A percentile compares a stretch with the other conserved stretches of the same genome.
These are phyloP conservation scores for Melanostoma scalare DNA, from an alignment of 2,888 invertebrate genomes.

Conservation along the genomic window DNA sequence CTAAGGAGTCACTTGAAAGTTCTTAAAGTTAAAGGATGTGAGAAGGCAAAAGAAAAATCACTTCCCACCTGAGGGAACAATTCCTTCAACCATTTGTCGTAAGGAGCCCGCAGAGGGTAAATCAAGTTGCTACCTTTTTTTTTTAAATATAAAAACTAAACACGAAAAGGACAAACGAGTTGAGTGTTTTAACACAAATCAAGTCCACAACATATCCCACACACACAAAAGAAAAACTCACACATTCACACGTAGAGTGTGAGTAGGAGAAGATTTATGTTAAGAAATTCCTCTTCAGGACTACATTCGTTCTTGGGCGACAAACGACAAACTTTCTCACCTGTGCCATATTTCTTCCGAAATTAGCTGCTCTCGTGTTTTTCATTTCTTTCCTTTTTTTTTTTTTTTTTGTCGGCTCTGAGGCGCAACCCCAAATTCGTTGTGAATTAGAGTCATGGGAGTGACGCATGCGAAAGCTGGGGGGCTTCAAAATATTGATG, in stretches of 20 bases:
- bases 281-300: conserved; percentile 36
- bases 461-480: conserved; percentile 16
- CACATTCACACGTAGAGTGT: background rate
- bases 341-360: conserved; percentile 63
- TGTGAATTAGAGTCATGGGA: conserved; percentile 16
- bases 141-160: background rate
- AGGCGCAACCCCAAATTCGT: conserved; percentile 9
- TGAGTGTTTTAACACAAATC: conserved; percentile 59
- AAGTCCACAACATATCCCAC: conserved; percentile 53
- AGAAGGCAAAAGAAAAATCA: no score
- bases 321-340: conserved; percentile 70
- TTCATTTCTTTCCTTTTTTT: conserved; percentile 11
- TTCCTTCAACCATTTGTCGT: background rate
- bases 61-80: background rate
- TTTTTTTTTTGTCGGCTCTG: background rate
- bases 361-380: conserved; percentile 48
- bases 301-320: conserved; percentile 33
- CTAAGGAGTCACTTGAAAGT: no score
- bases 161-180: conserved; percentile 35
- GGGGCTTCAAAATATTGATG: conserved; percentile 58
- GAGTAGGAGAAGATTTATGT: conserved; percentile 52
- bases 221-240: background rate
- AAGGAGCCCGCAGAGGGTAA: conserved; percentile 10
- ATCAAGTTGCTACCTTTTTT: background rate
- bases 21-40: no score